Evolutionary conservation across 2,888 invertebrate species (phyloP), one percentile per base, ranked within the genome.

Genomic region (Cyclophora punctaria): DNA sequence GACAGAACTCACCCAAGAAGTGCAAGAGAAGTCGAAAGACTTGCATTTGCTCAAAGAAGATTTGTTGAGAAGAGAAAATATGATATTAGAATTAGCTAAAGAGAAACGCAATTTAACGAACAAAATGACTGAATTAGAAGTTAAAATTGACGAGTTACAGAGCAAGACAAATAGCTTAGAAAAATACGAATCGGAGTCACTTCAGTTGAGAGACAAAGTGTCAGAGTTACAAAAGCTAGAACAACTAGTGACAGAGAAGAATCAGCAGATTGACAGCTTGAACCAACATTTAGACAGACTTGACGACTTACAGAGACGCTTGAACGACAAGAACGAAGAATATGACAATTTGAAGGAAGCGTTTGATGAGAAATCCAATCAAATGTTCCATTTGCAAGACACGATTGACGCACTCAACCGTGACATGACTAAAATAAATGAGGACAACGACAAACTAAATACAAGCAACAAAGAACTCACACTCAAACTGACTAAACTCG

Each of bases 51-150:
- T 90, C 40, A 88, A 90, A 76, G 84, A 91, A 66, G 91, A 92
- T 62, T 89, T 90, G 46, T 67, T 88, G 0, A 81, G 90, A 53
- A 83, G 90, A 56, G 91, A 91, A 61, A 89, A 90, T 49, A 90
- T 91, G 90, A 89, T 90, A 55, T 62, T 90, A 47, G 88, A 89
- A 69, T 70, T 91, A 40, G 88, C 90, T 3, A 90, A 90, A 71
- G 91, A 91, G 56, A 91, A 91, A 66, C 84, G 89, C 7, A 89
- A 86, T 54, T 64, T 91, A 50, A 89, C 90, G 2, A 81, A 80
- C 51, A 80, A 75, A 66, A 65, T 80, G 59, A 70, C 81, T n/a
- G 90, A 90, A 64, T 57, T 90, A 41, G 89, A 90, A 63, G 79
- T 89, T 7, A 90, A 87, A 66, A 78, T 86, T 43, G 81, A 88